These are phyloP conservation scores for Choristoneura rosaceana DNA, from an alignment of 2,888 invertebrate species.

Conservation along the genomic window DNA sequence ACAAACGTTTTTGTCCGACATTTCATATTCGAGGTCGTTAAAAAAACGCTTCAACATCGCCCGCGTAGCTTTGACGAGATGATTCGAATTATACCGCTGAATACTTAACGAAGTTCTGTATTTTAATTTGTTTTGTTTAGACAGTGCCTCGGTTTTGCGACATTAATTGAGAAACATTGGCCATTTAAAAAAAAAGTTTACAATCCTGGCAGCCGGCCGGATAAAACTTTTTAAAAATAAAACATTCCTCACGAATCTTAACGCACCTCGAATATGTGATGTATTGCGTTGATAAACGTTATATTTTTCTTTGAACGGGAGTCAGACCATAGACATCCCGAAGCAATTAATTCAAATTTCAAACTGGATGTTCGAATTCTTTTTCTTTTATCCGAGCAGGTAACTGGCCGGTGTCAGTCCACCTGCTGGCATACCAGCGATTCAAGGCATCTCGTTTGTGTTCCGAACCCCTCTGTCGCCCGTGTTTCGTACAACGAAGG, in stretches of 20 bases:
- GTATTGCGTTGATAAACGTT: background rate
- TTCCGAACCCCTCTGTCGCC: slow-evolving; percentile 63
- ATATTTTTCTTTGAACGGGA: background rate
- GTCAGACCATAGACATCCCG: background rate
- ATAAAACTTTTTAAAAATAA: slow-evolving; percentile 33
- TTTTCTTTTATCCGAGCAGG: slow-evolving; percentile 69
- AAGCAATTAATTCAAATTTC: slow-evolving; percentile 70
- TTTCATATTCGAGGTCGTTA: background rate
- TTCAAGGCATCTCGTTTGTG: slow-evolving; percentile 57
- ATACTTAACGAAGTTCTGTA: slow-evolving; percentile 40
- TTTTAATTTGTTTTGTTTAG: slow-evolving; percentile 38
- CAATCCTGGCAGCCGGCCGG: slow-evolving; percentile 10
- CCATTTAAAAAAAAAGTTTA: slow-evolving; percentile 25
- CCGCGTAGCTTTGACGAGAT: background rate
- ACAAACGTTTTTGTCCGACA: background rate
- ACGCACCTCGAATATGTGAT: background rate
- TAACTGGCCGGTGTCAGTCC: slow-evolving; percentile 64
- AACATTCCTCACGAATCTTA: slow-evolving; percentile 18
- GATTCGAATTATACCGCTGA: slow-evolving; percentile 26
- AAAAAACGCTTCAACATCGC: slow-evolving; percentile 11
- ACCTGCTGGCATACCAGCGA: slow-evolving; percentile 65
- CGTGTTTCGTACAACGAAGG: slow-evolving; percentile 50
- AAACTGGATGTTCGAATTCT: slow-evolving; percentile 74
- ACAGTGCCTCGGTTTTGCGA: slow-evolving; percentile 28
- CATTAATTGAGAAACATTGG: slow-evolving; percentile 27